Evolutionary conservation across 2,888 invertebrate species (phyloP).

Genomic region (Heteropelma amictum): DNA sequence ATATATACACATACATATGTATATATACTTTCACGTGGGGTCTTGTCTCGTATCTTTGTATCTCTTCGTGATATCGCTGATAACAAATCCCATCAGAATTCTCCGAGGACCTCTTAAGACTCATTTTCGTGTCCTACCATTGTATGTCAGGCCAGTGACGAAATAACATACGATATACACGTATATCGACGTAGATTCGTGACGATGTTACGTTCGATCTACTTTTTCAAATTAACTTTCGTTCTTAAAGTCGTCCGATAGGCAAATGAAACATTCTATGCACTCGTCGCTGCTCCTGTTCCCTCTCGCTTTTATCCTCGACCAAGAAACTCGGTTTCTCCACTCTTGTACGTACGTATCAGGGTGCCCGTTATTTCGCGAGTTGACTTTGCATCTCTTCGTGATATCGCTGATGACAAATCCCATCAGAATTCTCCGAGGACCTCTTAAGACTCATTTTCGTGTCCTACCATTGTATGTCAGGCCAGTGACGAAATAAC

Average conservation of each 20-base stretch:
- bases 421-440: slow-evolving; percentile 22
- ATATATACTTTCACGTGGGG: slow-evolving; percentile 6
- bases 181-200: too few species aligned
- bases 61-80: slow-evolving; percentile 18
- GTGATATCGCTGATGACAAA: slow-evolving; percentile 22
- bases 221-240: too few species aligned
- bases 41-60: slow-evolving; percentile 35
- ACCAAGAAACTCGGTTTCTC: too few species aligned
- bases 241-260: too few species aligned
- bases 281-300: too few species aligned
- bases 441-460: slow-evolving; percentile 3
- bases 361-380: too few species aligned
- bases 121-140: neutral
- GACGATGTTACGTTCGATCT: too few species aligned
- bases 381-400: slow-evolving; percentile 14
- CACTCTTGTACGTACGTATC: too few species aligned
- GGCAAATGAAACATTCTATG: too few species aligned
- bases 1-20: too few species aligned
- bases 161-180: neutral
- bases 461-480: neutral
- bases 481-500: neutral
- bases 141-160: neutral
- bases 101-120: slow-evolving; percentile 1
- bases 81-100: slow-evolving; percentile 23
- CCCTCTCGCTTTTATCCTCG: too few species aligned